Percentiles rank a stretch among this genome's conserved stretches.
phyloP scores from a whole-genome alignment of 2,888 invertebrate genomes.

The Drosophila ustulata region DNA sequence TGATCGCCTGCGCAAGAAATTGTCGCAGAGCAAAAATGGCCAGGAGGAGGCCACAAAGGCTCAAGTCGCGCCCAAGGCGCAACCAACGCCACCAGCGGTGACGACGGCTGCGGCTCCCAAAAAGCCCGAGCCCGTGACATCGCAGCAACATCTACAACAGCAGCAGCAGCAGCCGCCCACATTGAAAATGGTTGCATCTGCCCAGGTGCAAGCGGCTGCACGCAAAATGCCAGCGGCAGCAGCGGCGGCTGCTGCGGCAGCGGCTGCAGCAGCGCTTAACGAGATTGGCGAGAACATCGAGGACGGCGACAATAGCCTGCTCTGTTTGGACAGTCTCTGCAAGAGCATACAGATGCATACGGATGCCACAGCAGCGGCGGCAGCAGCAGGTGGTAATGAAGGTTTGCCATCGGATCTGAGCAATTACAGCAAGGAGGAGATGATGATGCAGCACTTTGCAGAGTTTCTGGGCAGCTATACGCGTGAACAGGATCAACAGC shows the following conservation, averaged over 20 bases:
- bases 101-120: not conserved
- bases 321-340: constrained; percentile 79
- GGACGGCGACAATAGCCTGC: constrained; percentile 78
- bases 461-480: constrained; percentile 81
- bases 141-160: constrained; percentile 6
- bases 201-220: constrained; percentile 60
- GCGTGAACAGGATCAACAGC: constrained; percentile 81
- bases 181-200: constrained; percentile 65
- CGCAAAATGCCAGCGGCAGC: constrained; percentile 51
- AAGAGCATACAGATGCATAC: constrained; percentile 79
- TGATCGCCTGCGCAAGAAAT: constrained; percentile 84
- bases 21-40: constrained; percentile 79
- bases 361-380: constrained; percentile 41
- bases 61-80: constrained; percentile 17
- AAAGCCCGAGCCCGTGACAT: constrained; percentile 29
- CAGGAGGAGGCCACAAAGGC: constrained; percentile 40
- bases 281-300: constrained; percentile 56
- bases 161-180: constrained; percentile 45
- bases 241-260: constrained; percentile 52
- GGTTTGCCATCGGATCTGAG: constrained; percentile 50
- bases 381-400: constrained; percentile 33
- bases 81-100: constrained; percentile 1
- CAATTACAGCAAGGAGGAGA: constrained; percentile 73
- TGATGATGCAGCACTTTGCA: constrained; percentile 82
- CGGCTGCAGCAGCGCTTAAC: constrained; percentile 61